Percentiles rank a stretch among this genome's conserved stretches.
Evolutionary conservation across 1,140 invertebrate species (phyloP).

Genomic region (Musca domestica): DNA sequence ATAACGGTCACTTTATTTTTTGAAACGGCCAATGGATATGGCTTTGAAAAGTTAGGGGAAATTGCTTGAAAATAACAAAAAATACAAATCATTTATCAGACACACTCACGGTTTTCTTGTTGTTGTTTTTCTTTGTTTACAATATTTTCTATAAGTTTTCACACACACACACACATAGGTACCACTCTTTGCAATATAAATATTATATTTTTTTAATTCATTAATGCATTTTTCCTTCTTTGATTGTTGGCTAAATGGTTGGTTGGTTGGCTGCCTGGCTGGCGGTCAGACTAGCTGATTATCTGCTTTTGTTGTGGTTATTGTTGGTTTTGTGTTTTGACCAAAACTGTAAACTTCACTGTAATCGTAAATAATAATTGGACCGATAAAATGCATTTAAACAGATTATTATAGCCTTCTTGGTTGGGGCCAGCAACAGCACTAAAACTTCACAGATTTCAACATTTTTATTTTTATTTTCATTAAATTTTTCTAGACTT

Average conservation of each 20-base stretch:
- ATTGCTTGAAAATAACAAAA: no score
- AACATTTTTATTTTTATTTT: neutral
- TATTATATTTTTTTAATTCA: constrained; percentile 11
- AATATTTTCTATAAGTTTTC: no score
- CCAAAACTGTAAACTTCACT: neutral
- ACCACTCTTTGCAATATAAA: no score
- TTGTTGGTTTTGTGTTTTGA: neutral
- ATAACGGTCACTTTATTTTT: no score
- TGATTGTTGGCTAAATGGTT: neutral
- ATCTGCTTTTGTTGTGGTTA: neutral
- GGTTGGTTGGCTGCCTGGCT: neutral
- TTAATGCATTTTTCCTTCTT: neutral
- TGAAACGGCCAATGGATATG: no score
- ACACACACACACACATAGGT: no score
- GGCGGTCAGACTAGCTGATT: neutral
- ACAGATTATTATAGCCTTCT: neutral
- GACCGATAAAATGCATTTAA: constrained; percentile 16
- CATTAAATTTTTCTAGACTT: neutral
- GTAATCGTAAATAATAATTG: neutral
- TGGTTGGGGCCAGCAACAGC: neutral
- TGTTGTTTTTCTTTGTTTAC: no score
- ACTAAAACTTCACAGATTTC: neutral
- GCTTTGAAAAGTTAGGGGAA: no score
- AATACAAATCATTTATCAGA: no score
- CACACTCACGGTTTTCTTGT: no score